phyloP scores from a whole-genome alignment of 2,888 invertebrate species.

The Bellardia bayeri region DNA sequence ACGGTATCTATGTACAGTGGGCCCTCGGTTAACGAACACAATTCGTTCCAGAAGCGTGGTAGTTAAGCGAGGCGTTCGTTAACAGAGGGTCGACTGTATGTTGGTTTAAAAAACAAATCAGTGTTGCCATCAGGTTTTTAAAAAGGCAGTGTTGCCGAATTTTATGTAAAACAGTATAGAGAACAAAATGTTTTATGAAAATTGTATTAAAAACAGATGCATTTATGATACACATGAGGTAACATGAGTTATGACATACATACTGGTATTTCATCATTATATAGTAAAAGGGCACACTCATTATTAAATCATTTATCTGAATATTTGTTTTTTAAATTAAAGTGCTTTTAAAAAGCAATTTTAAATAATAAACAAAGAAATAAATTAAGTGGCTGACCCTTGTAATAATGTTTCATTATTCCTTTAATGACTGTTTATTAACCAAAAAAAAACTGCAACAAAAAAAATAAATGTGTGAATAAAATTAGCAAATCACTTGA shows the following conservation, averaged over 20 bases:
- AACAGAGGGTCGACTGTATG: too few species aligned
- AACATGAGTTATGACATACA: background rate
- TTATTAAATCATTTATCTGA: background rate
- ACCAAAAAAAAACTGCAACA: background rate
- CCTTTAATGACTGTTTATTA: slow-evolving; percentile 29
- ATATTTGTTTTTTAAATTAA: background rate
- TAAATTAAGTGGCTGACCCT: slow-evolving; percentile 10
- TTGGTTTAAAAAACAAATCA: too few species aligned
- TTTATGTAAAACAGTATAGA: too few species aligned
- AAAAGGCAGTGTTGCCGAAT: too few species aligned
- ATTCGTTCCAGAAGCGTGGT: too few species aligned
- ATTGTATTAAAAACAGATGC: too few species aligned
- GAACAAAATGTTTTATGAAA: too few species aligned
- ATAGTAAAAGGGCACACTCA: background rate
- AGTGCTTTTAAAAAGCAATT: slow-evolving; percentile 26
- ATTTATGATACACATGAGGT: background rate
- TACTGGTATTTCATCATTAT: background rate
- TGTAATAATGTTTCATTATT: slow-evolving; percentile 14
- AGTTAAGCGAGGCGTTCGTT: too few species aligned
- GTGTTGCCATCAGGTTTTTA: too few species aligned
- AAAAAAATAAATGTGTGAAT: slow-evolving; percentile 28
- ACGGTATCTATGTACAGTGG: too few species aligned
- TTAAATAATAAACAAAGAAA: slow-evolving; percentile 3
- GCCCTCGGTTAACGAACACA: too few species aligned
- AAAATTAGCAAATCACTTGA: slow-evolving; percentile 8